Evolutionary conservation across 2,113 vertebrate species (phyloP).

Genomic region (Hippoglossus stenolepis): DNA sequence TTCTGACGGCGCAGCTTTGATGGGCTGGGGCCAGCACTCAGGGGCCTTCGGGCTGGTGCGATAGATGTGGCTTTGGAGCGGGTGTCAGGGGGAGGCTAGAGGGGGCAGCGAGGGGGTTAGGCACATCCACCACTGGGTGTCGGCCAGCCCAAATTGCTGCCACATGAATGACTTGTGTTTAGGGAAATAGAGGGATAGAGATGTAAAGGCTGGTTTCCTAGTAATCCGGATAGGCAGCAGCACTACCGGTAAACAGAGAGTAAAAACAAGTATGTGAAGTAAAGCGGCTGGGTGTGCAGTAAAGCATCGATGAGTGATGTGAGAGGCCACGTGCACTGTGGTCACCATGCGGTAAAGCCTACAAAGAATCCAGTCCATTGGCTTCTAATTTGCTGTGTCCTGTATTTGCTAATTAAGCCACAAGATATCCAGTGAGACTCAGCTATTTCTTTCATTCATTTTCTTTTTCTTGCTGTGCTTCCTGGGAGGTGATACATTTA

Average conservation of each 20-base stretch:
- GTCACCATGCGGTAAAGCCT: constrained; percentile 44
- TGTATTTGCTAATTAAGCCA: constrained; percentile 79
- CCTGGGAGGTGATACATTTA: constrained; percentile 78
- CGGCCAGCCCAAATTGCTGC: constrained; percentile 67
- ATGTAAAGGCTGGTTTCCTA: constrained; percentile 27
- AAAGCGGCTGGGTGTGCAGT: constrained; percentile 29
- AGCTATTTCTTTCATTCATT: constrained; percentile 26
- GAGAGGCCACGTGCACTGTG: constrained; percentile 56
- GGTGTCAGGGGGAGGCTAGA: constrained; percentile 55
- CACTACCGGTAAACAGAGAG: constrained; percentile 32
- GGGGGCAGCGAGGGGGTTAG: constrained; percentile 70
- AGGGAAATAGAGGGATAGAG: constrained; percentile 40
- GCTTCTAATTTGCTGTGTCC: constrained; percentile 79
- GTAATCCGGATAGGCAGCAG: constrained; percentile 30
- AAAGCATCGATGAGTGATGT: constrained; percentile 38
- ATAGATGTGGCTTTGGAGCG: constrained; percentile 81
- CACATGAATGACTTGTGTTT: constrained; percentile 69
- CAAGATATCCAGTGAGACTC: constrained; percentile 56
- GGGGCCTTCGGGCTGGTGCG: constrained; percentile 45
- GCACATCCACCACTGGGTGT: constrained; percentile 70
- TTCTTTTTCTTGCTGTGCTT: constrained; percentile 19
- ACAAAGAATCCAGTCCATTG: constrained; percentile 63
- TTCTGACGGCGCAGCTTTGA: constrained; percentile 58
- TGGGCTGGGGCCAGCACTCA: constrained; percentile 59
- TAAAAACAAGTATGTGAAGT: constrained; percentile 7